Base-by-base conservation (phyloP, 1,140 invertebrate genomes). In the Brachionus asplanchnoidis region DNA sequence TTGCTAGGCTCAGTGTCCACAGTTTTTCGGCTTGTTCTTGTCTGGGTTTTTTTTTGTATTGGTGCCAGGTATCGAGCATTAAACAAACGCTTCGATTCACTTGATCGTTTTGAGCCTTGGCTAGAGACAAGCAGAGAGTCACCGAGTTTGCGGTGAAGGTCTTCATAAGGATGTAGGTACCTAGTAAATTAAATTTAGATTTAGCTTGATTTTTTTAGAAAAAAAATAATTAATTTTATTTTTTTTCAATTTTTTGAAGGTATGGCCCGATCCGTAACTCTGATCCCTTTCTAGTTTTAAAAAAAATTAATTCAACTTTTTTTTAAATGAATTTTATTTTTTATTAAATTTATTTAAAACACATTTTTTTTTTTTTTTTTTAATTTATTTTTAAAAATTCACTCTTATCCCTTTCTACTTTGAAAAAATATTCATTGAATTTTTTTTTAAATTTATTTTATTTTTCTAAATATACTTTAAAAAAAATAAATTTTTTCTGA, bases 131-230 rank as follows among this genome's bases (percentile, higher is more conserved):
- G 32, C 53, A 82, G 28, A 23, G 79, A 40, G 26, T 17, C 36
- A 12, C 79, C 79, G 5, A 82, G 53, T 20, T 82, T 82, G 2
- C 79, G 79, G 20, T 82, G 36, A 9, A 82, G 23, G 9, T 82
- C 79, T 65, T 82, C 79, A 68, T 82, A 82, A 11, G 79, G 79
- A 1, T 82, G 79, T 20, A 82, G 23, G 14, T 82, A 82, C 12
- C 79, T 77, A 20, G 3, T 1, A 14, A 46, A 75, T 28, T 12
- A n/a, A 70, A 32, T 66, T 66, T 28, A 6, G 28, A 11, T 66
- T 66, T 66, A 23, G 3, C 3, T 7, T 14, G 28, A 66, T 66
- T 66, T 11, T 11, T 26, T 17, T 17, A 42, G 40, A 40, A 73
- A 36, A 23, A 26, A 66, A 66, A 3, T 23, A 17, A 12, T 3